These are phyloP conservation scores for Xestia sexstrigata DNA, from an alignment of 2,888 invertebrate genomes.

Conservation along the genomic window DNA sequence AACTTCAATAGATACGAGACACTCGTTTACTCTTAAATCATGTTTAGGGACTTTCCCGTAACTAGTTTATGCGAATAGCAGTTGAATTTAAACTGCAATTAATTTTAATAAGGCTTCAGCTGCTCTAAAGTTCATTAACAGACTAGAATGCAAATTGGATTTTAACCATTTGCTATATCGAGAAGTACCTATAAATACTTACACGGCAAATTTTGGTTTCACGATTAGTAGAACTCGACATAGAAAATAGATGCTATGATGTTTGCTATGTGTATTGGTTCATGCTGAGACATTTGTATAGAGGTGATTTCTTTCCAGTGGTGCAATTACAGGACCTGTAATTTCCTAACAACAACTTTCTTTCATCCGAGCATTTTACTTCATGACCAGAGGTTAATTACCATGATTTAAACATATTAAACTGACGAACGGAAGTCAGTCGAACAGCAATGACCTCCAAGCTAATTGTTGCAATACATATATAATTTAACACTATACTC, in stretches of 20 bases:
- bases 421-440: slow-evolving; percentile 33
- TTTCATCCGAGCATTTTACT: slow-evolving; percentile 3
- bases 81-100: slow-evolving; percentile 18
- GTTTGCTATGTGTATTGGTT: not conserved
- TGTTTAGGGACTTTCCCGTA: slow-evolving; percentile 13
- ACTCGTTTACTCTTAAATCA: not conserved
- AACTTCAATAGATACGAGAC: not conserved
- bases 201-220: not conserved
- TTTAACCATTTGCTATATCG: not conserved
- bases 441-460: slow-evolving; percentile 46
- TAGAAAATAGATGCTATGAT: not conserved
- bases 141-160: not conserved
- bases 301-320: not conserved
- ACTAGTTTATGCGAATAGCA: not conserved
- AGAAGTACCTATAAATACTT: not conserved
- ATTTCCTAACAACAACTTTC: no score
- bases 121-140: not conserved
- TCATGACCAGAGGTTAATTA: slow-evolving; percentile 30
- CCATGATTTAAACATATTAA: slow-evolving; percentile 14
- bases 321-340: not conserved
- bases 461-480: slow-evolving; percentile 54
- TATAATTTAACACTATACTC: no score
- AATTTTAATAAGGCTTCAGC: slow-evolving; percentile 15
- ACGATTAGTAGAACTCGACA: not conserved
- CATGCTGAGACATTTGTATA: slow-evolving; percentile 7